These are phyloP conservation scores for Graphium colonna DNA, from an alignment of 2,888 invertebrate genomes.

Conservation along the genomic window DNA sequence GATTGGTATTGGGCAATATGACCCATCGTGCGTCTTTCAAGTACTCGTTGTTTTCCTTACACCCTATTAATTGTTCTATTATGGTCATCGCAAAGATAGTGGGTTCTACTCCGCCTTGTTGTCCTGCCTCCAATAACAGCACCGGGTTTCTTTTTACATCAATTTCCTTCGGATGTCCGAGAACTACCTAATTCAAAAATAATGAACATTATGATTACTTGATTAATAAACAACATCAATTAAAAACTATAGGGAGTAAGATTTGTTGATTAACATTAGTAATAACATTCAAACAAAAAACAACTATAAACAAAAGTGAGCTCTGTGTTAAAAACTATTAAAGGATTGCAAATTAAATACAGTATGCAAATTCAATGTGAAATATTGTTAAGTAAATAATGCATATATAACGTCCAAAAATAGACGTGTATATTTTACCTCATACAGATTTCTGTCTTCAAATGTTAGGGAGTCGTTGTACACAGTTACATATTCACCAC, in stretches of 20 bases:
- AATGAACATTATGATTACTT: neutral
- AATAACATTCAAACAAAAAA: neutral
- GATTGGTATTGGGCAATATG: conserved; percentile 59
- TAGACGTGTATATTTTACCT: conserved; percentile 49
- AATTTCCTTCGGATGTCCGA: neutral
- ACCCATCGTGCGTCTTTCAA: conserved; percentile 54
- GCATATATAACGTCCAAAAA: too few relatives aligned
- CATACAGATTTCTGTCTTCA: conserved; percentile 54
- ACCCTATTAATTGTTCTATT: conserved; percentile 59
- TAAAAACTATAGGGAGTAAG: too few relatives aligned
- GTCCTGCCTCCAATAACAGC: conserved; percentile 64
- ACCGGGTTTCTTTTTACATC: conserved; percentile 36
- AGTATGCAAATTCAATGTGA: neutral
- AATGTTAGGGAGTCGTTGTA: conserved; percentile 35
- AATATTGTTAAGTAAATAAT: neutral
- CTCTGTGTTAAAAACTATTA: neutral
- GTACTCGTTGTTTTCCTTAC: conserved; percentile 51
- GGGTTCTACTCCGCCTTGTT: conserved; percentile 49
- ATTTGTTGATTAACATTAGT: neutral
- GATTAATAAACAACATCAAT: neutral
- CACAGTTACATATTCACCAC: conserved; percentile 40
- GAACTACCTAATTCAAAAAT: neutral
- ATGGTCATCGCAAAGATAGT: conserved; percentile 51
- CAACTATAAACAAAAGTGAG: neutral
- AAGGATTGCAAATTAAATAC: neutral